Base-by-base conservation (phyloP, 2,888 invertebrate genomes). In the Xanthia togata region DNA sequence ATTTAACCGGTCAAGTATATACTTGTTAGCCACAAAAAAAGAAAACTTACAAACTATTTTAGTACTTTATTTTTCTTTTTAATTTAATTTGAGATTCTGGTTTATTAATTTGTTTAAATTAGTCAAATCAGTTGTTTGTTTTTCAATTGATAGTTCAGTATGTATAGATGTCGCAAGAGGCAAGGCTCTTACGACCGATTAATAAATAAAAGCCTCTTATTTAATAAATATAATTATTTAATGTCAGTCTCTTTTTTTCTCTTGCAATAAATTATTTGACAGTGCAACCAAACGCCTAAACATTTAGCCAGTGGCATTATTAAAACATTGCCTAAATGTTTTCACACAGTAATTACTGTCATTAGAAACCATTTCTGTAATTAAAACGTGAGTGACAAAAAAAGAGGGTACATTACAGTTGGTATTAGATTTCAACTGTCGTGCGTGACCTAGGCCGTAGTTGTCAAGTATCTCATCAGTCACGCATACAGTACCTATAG, bases 371-470 rank as follows among this genome's bases (percentile, higher is more conserved):
- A 44, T n/a, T 50, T 20, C 3, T 38, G 14, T 59, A 44, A 71
- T 68, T 60, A 57, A 70, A 35, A 67, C 8, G 20, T 64, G 35
- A 55, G 41, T 26, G 20, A 59, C 35, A 59, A 60, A 67, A 38
- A 35, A 38, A 35, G 26, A 53, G 57, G 20, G 26, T 41, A 47
- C 23, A 60, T 60, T 64, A 59, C 23, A 62, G n/a, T 47, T 23
- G n/a, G n/a, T 57, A 64, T 26, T 57, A 78, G 60, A 35, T 65
- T 74, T 73, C 38, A 81, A 68, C 38, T 38, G 35, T 68, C 35
- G 14, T 73, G 64, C 80, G 81, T 83, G 75, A 81, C 64, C 59
- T 79, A 81, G n/a, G 76, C 62, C 71, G 62, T 78, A 79, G n/a
- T 70, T 69, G 57, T 80, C 53, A 72, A 68, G 71, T 74, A 70